Conservation (phyloP, 2,888 invertebrate genomes). For the Belgica antarctica region DNA sequence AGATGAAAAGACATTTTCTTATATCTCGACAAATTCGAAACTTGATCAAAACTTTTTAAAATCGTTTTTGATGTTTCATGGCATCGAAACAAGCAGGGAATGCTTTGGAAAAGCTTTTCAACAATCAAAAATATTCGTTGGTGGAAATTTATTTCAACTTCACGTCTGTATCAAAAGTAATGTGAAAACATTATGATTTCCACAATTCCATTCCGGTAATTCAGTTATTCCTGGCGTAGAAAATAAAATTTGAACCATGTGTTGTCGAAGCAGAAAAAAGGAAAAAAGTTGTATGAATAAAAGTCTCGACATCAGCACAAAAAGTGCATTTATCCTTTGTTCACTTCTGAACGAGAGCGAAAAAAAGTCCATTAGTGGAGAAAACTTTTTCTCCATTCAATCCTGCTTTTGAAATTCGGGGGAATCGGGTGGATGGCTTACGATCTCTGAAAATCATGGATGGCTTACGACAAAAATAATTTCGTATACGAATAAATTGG, state of each 20-base stretch:
- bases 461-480: constrained; percentile 27
- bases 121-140: too few species aligned
- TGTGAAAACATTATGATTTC: too few species aligned
- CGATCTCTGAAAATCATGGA: too few species aligned
- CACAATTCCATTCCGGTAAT: too few species aligned
- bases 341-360: not conserved
- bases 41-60: constrained; percentile 6
- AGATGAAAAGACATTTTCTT: not conserved
- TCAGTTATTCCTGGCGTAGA: too few species aligned
- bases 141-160: too few species aligned
- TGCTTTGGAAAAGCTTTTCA: too few species aligned
- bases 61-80: not conserved
- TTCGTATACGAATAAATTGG: too few species aligned
- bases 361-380: constrained; percentile 26
- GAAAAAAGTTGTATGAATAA: constrained; percentile 16
- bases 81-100: too few species aligned
- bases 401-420: constrained; percentile 13
- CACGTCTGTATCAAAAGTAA: too few species aligned
- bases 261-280: not conserved
- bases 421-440: not conserved
- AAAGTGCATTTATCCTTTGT: constrained; percentile 29
- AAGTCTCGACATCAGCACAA: constrained; percentile 31
- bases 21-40: not conserved
- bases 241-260: not conserved
- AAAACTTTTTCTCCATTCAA: constrained; percentile 18